A percentile compares a stretch with the other conserved stretches of the same genome.
These are phyloP conservation scores for Scophthalmus maximus DNA, from an alignment of 2,113 vertebrate genomes.

Conservation along the genomic window DNA sequence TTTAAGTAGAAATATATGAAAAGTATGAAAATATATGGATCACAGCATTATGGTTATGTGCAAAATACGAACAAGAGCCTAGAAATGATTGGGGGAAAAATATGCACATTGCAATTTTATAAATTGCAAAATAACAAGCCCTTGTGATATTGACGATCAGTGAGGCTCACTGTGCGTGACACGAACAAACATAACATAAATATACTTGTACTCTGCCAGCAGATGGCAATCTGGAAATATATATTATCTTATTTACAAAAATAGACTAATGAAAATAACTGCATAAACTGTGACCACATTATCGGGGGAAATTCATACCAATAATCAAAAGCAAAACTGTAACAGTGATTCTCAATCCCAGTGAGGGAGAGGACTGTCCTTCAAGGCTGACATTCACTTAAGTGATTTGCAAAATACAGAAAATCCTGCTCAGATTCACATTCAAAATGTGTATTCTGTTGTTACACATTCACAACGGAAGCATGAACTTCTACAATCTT, in stretches of 20 bases:
- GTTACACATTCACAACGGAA: slow-evolving; percentile 53
- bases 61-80: slow-evolving; percentile 57
- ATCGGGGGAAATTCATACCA: slow-evolving; percentile 18
- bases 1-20: slow-evolving; percentile 52
- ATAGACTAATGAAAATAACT: slow-evolving; percentile 60
- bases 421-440: slow-evolving; percentile 58
- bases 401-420: slow-evolving; percentile 21
- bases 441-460: slow-evolving; percentile 65
- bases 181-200: slow-evolving; percentile 87
- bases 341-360: slow-evolving; percentile 55
- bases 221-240: slow-evolving; percentile 90
- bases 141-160: slow-evolving; percentile 83
- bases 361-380: slow-evolving; percentile 31
- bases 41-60: slow-evolving; percentile 66
- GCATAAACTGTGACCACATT: slow-evolving; percentile 30
- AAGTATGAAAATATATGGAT: slow-evolving; percentile 59
- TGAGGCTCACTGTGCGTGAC: slow-evolving; percentile 55
- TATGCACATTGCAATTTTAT: slow-evolving; percentile 32
- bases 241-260: slow-evolving; percentile 85
- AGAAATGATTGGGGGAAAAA: slow-evolving; percentile 27
- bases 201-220: slow-evolving; percentile 89
- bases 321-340: slow-evolving; percentile 42
- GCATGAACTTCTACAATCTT: slow-evolving; percentile 38
- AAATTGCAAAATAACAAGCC: slow-evolving; percentile 79
- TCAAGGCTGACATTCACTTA: slow-evolving; percentile 38